Base-by-base conservation (phyloP, 2,888 invertebrate species). In the Hemaris fuciformis region DNA sequence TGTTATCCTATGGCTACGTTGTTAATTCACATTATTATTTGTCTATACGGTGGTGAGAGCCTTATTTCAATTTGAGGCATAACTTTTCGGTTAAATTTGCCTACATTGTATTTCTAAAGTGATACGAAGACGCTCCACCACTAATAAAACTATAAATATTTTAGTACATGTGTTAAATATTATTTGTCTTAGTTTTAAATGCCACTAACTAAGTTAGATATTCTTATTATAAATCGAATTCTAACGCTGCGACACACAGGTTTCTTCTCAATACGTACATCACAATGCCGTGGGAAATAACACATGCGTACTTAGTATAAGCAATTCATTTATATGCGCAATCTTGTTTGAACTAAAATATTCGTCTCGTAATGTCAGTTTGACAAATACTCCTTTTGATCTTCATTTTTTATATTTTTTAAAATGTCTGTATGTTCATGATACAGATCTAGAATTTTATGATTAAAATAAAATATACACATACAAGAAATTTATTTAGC, bases 261-360 rank as follows among this genome's bases (percentile, higher is more conserved):
- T 18, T 31, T 27, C 31, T 18, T 53, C 53, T 10, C 53, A 18
- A 31, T 31, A 48, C 15, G 31, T 31, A 20, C 10, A 53, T 53
- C 10, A 8, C 27, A 18, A 31, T 15, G 10, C 18, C 53, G 31
- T 53, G 53, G 27, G 31, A 53, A 48, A 18, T 53, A 53, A 31
- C 53, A 53, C 4, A 53, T 31, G 18, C 31, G 18, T 15, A 31
- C 31, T 31, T 53, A 31, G 10, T 18, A 31, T 31, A 18, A 53
- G 31, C 31, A 53, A 53, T 31, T 53, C 53, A 53, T 53, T 53
- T 53, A 31, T 31, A 53, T 53, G 53, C 53, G 18, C 31, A 1
- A 53, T 53, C 7, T 53, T 31, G 53, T 53, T 53, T 53, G 53
- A 27, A 31, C 18, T 18, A 53, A 53, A 53, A 18, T 53, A 53